These are phyloP conservation scores for Rotaria sp. DNA, from an alignment of 2,888 invertebrate species.

Conservation along the genomic window DNA sequence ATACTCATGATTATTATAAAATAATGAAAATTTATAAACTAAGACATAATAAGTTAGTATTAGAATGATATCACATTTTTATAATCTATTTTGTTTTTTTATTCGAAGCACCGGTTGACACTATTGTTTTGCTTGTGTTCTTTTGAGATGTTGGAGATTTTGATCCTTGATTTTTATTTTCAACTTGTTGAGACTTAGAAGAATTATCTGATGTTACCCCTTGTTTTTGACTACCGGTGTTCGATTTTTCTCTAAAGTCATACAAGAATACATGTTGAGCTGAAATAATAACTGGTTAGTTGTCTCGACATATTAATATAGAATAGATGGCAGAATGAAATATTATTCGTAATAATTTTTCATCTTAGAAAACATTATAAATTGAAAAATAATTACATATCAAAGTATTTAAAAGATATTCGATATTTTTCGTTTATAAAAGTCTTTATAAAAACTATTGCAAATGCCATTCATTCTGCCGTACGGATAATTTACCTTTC, in stretches of 20 bases:
- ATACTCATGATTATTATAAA: too few species aligned
- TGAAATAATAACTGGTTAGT: neutral
- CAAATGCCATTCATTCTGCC: neutral
- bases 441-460: neutral
- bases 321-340: neutral
- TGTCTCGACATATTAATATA: neutral
- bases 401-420: too few species aligned
- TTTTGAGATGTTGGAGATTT: neutral
- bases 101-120: neutral
- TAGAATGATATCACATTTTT: neutral
- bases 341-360: neutral
- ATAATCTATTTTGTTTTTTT: neutral
- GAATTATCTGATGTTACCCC: neutral
- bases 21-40: too few species aligned
- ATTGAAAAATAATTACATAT: too few species aligned
- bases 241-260: neutral
- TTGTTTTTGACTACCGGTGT: neutral
- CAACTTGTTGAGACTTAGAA: neutral
- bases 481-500: neutral
- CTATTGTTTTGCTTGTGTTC: neutral
- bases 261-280: neutral
- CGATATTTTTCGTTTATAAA: too few species aligned
- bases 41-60: too few species aligned
- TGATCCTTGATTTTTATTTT: neutral
- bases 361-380: too few species aligned